phyloP scores from a whole-genome alignment of 2,797 vertebrate species.

The Oreochromis mossambicus region DNA sequence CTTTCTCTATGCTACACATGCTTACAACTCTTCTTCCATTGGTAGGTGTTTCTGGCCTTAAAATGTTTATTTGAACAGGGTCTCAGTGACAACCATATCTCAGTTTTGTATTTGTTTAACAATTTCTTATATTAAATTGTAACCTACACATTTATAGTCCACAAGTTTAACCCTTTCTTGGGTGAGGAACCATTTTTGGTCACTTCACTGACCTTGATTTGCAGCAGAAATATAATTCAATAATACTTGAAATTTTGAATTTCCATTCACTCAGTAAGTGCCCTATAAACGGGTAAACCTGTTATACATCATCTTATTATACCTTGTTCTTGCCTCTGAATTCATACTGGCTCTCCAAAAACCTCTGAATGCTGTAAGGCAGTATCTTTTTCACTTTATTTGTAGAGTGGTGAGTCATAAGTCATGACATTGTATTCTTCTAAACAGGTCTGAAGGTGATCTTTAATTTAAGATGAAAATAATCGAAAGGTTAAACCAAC shows the following conservation, averaged over 20 bases:
- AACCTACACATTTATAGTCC: not conserved
- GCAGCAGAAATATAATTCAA: not conserved
- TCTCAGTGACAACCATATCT: not conserved
- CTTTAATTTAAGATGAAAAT: not conserved
- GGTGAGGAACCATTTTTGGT: not conserved
- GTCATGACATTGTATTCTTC: not conserved
- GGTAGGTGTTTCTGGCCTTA: not conserved
- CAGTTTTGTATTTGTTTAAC: not conserved
- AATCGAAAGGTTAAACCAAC: rapidly evolving
- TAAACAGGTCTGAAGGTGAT: not conserved
- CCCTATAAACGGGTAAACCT: not conserved
- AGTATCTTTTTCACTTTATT: not conserved
- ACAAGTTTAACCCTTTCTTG: not conserved
- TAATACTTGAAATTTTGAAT: not conserved
- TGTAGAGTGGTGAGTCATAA: not conserved
- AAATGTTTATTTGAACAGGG: not conserved
- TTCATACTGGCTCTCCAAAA: not conserved
- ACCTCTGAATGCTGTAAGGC: not conserved
- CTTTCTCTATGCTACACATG: not conserved
- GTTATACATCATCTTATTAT: not conserved
- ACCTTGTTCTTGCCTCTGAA: not conserved
- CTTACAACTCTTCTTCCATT: not conserved
- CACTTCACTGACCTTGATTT: not conserved
- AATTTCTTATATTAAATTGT: not conserved
- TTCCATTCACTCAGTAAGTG: not conserved